Evolutionary conservation across 2,888 invertebrate genomes (phyloP).

Genomic region (Cactoblastis cactorum): DNA sequence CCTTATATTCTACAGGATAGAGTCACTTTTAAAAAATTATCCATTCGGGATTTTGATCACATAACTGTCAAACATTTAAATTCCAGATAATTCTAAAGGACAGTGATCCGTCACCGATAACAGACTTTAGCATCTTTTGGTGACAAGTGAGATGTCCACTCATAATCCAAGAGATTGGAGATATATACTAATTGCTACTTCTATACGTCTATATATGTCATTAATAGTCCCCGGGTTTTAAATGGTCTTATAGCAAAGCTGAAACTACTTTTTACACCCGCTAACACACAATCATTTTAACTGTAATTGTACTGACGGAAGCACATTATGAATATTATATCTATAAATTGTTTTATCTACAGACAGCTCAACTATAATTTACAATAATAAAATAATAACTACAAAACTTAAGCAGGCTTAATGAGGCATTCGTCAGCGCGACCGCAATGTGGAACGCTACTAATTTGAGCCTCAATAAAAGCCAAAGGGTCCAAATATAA

Average conservation of each 20-base stretch:
- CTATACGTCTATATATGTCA: constrained; percentile 22
- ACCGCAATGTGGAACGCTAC: constrained; percentile 34
- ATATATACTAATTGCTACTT: constrained; percentile 43
- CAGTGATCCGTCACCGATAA: constrained; percentile 76
- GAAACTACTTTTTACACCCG: constrained; percentile 41
- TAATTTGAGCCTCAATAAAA: constrained; percentile 37
- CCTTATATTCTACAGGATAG: constrained; percentile 27
- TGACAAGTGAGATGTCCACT: constrained; percentile 69
- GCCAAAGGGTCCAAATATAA: constrained; percentile 34
- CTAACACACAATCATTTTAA: constrained; percentile 47
- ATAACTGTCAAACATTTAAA: constrained; percentile 61
- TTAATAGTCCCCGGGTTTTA: constrained; percentile 33
- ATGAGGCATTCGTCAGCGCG: constrained; percentile 55
- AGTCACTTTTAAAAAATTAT: constrained; percentile 26
- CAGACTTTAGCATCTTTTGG: constrained; percentile 60
- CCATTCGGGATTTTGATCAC: constrained; percentile 33
- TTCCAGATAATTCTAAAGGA: constrained; percentile 66
- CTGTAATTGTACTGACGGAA: constrained; percentile 42
- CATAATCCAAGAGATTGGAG: constrained; percentile 62
- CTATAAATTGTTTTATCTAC: constrained; percentile 49
- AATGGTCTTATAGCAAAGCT: constrained; percentile 31
- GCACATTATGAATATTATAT: constrained; percentile 53
- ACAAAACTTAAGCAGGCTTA: constrained; percentile 53
- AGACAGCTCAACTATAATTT: constrained; percentile 51
- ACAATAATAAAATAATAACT: constrained; percentile 57